Percentiles rank a stretch among this genome's conserved stretches.
Conservation (phyloP, 2,113 vertebrate species). For the Stercorarius parasiticus region DNA sequence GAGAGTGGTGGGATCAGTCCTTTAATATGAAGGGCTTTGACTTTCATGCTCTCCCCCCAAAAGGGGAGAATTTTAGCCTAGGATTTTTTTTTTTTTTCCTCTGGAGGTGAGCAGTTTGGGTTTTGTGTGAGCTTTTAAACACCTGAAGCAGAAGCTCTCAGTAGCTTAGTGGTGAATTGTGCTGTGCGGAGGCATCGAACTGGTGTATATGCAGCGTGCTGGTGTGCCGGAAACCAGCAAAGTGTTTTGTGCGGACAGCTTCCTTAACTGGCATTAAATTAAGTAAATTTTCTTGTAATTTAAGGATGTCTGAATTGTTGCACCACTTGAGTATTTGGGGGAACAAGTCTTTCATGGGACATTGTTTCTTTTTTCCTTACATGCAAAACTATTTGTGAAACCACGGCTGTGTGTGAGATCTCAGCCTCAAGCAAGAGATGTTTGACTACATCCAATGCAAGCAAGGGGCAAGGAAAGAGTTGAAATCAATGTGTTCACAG, state of each 20-base stretch:
- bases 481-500: background rate
- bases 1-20: background rate
- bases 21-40: background rate
- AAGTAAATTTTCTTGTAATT: background rate
- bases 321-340: background rate
- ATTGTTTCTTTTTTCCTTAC: background rate
- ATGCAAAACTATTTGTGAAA: background rate
- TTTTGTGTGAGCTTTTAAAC: background rate
- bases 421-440: background rate
- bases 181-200: fast-evolving
- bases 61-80: background rate
- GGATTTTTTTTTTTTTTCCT: background rate
- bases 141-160: background rate
- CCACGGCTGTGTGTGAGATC: background rate
- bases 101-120: background rate
- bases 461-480: background rate
- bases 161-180: background rate
- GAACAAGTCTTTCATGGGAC: background rate
- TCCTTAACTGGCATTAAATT: background rate
- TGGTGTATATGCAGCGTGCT: background rate
- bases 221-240: background rate
- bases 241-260: background rate
- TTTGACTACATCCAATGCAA: background rate
- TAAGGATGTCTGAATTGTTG: background rate
- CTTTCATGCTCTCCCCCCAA: background rate